These are phyloP conservation scores for Catharus fuscescens DNA, from an alignment of 2,113 vertebrate species.

Conservation along the genomic window DNA sequence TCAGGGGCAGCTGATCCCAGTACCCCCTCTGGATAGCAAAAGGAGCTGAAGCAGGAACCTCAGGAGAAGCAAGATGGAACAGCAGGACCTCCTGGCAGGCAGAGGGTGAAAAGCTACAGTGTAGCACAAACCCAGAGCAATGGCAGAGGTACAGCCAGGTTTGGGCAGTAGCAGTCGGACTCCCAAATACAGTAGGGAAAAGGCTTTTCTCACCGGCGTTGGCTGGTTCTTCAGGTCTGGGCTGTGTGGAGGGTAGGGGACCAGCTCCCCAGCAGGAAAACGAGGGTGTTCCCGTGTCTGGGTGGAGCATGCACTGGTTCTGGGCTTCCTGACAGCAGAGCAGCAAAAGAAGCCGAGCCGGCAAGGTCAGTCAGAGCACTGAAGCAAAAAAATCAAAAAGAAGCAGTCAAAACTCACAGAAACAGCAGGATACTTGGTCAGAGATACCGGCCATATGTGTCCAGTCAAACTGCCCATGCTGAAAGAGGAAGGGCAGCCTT, in stretches of 20 bases:
- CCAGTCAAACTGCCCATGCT: background rate
- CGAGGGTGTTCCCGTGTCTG: background rate
- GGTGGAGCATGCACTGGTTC: background rate
- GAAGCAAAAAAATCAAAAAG: background rate
- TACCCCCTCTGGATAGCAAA: background rate
- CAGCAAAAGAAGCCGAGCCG: background rate
- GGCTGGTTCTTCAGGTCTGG: background rate
- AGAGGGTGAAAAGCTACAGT: background rate
- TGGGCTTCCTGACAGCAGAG: background rate
- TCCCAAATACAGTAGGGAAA: background rate
- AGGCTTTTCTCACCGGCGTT: background rate
- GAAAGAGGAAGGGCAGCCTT: background rate
- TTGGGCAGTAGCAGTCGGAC: background rate
- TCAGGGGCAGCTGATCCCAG: background rate
- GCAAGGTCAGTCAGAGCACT: background rate
- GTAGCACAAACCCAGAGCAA: background rate
- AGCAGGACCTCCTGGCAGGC: background rate
- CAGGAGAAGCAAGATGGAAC: background rate
- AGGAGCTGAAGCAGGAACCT: background rate
- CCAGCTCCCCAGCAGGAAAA: background rate
- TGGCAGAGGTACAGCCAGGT: background rate
- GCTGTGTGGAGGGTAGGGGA: background rate
- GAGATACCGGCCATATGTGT: background rate
- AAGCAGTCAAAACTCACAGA: background rate
- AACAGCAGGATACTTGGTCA: background rate